Evolutionary conservation across 2,888 invertebrate genomes (phyloP).

Genomic region (Metopia argyrocephala): DNA sequence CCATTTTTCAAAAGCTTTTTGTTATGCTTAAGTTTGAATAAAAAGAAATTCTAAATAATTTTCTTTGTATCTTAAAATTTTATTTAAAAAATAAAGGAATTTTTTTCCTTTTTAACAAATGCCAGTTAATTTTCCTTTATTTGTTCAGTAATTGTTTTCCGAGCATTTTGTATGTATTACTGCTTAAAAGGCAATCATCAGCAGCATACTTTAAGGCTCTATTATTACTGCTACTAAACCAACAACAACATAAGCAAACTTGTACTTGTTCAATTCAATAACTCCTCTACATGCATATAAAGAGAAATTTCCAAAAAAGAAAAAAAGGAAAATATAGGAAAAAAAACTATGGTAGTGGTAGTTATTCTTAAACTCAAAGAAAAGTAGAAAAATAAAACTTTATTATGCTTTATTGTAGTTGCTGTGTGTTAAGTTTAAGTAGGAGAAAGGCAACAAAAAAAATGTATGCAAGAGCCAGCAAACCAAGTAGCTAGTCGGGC

Average conservation of each 20-base stretch:
- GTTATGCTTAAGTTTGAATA: too few relatives aligned
- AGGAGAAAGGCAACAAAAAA: not conserved
- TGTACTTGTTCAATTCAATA: constrained; percentile 58
- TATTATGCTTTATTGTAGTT: not conserved
- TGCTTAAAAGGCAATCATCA: constrained; percentile 37
- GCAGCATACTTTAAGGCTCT: constrained; percentile 38
- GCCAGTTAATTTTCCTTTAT: constrained; percentile 51
- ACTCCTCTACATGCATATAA: too few relatives aligned
- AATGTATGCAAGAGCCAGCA: not conserved
- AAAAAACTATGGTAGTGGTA: not conserved
- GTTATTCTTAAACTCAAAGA: too few relatives aligned
- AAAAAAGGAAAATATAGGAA: not conserved
- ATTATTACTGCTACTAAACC: constrained; percentile 39
- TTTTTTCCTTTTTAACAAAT: constrained; percentile 21
- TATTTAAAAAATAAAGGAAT: not conserved
- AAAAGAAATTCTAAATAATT: not conserved
- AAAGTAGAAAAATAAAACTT: too few relatives aligned
- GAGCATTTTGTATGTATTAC: not conserved
- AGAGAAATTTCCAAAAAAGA: not conserved
- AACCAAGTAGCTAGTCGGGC: constrained; percentile 1
- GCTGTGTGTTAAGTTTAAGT: not conserved
- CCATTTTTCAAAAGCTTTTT: too few relatives aligned
- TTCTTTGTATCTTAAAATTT: not conserved
- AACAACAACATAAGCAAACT: constrained; percentile 23
- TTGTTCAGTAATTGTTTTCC: constrained; percentile 59